phyloP scores from a whole-genome alignment of 2,888 invertebrate genomes.

The Polydesmus complanatus region DNA sequence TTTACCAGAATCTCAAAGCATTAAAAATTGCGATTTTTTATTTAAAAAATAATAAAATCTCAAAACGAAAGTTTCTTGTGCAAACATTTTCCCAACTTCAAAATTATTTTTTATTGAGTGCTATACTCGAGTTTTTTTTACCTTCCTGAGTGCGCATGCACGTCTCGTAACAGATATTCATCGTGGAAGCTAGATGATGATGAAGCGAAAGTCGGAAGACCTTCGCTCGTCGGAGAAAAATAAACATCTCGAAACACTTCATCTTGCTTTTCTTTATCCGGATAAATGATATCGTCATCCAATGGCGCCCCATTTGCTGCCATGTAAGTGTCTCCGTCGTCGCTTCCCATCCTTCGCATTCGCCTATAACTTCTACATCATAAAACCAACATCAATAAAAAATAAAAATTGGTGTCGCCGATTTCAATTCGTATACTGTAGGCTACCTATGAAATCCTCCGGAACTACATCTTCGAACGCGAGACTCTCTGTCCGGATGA shows the following conservation, averaged over 20 bases:
- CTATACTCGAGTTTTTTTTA: neutral
- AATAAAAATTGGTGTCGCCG: neutral
- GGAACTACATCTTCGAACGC: slow-evolving; percentile 14
- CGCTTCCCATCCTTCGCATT: slow-evolving; percentile 8
- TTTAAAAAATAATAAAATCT: too few species aligned
- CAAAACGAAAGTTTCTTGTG: too few species aligned
- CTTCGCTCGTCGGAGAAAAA: slow-evolving; percentile 2
- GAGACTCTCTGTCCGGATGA: neutral
- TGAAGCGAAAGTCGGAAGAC: neutral
- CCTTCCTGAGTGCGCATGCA: slow-evolving; percentile 10
- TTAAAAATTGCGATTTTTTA: too few species aligned
- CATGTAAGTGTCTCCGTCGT: slow-evolving; percentile 7
- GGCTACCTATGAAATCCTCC: slow-evolving; percentile 8
- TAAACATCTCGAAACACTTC: slow-evolving; percentile 11
- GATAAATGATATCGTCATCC: slow-evolving; percentile 12
- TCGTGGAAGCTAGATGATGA: slow-evolving; percentile 13
- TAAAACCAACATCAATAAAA: neutral
- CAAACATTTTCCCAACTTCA: neutral
- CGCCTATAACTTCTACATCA: slow-evolving; percentile 6
- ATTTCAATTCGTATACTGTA: neutral
- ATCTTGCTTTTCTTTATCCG: slow-evolving; percentile 7
- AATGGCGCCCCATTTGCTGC: neutral
- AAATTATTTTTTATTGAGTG: neutral
- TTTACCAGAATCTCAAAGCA: too few species aligned
- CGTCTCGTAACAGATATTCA: slow-evolving; percentile 11